Conservation (phyloP, 2,888 invertebrate species). For the Drosophila nr. perissopoda region DNA sequence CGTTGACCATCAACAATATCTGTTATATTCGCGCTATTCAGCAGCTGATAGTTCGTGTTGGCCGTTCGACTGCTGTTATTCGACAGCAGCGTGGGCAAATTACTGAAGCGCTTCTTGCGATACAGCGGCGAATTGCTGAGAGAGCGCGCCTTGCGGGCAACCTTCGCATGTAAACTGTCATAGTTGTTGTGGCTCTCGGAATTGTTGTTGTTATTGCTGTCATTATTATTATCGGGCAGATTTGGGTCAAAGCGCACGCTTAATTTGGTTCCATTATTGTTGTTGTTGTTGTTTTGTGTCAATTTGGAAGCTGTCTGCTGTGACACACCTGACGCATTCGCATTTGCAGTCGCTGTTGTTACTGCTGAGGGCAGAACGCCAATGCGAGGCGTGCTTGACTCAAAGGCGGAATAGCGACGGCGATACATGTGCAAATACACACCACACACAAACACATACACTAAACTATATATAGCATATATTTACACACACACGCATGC, state of each 20-base stretch:
- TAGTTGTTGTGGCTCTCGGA: slow-evolving; percentile 31
- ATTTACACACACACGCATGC: slow-evolving; percentile 29
- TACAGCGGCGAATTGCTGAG: slow-evolving; percentile 83
- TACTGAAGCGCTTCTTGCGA: slow-evolving; percentile 78
- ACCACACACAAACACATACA: slow-evolving; percentile 31
- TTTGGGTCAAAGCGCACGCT: slow-evolving; percentile 75
- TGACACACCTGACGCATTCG: slow-evolving; percentile 33
- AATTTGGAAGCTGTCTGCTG: slow-evolving; percentile 52
- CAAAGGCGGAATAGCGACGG: slow-evolving; percentile 84
- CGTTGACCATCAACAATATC: slow-evolving; percentile 72
- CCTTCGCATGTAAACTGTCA: slow-evolving; percentile 60
- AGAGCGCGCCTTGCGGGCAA: slow-evolving; percentile 80
- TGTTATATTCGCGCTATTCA: slow-evolving; percentile 67
- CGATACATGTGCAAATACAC: slow-evolving; percentile 78
- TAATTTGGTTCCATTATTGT: slow-evolving; percentile 52
- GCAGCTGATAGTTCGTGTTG: slow-evolving; percentile 67
- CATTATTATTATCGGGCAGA: slow-evolving; percentile 65
- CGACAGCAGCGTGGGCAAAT: slow-evolving; percentile 73
- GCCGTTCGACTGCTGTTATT: slow-evolving; percentile 63
- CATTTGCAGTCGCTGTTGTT: slow-evolving; percentile 12
- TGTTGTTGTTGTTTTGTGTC: slow-evolving; percentile 30
- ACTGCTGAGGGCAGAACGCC: slow-evolving; percentile 74
- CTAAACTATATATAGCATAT: slow-evolving; percentile 19
- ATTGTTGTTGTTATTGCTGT: slow-evolving; percentile 36
- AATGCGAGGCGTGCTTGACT: slow-evolving; percentile 79